Percentiles rank a stretch among this genome's conserved stretches.
phyloP scores from a whole-genome alignment of 2,113 vertebrate species.

The Sapayoa aenigma region DNA sequence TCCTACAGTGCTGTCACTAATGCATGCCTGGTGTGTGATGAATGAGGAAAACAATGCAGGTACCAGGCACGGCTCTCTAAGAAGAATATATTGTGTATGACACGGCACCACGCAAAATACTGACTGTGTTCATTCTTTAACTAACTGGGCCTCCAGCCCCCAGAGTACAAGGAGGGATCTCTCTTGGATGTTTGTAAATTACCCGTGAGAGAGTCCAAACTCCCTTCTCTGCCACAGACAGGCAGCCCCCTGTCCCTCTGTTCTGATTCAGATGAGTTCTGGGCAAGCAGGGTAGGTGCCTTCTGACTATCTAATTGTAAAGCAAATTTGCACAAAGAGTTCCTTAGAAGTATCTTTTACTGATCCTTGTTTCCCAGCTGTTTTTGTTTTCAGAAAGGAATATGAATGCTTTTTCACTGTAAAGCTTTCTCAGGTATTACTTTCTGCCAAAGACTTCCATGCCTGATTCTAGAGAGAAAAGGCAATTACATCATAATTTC shows the following conservation, averaged over 20 bases:
- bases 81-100: not conserved
- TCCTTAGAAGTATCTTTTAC: not conserved
- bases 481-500: constrained; percentile 2
- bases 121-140: not conserved
- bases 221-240: not conserved
- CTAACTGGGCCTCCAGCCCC: not conserved
- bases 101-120: not conserved
- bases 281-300: not conserved
- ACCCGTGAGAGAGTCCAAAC: not conserved
- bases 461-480: not conserved
- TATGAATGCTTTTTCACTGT: not conserved
- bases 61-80: not conserved
- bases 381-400: not conserved
- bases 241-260: not conserved
- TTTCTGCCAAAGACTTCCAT: not conserved
- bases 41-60: constrained; percentile 45
- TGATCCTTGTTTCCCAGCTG: not conserved
- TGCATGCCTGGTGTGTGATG: not conserved
- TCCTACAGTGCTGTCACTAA: constrained; percentile 24
- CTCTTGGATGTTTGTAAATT: not conserved
- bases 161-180: not conserved
- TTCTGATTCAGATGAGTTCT: not conserved
- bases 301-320: not conserved
- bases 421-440: constrained; percentile 15
- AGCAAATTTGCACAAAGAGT: not conserved